phyloP scores from a whole-genome alignment of 2,113 vertebrate genomes.

The Halcyon malimbica region DNA sequence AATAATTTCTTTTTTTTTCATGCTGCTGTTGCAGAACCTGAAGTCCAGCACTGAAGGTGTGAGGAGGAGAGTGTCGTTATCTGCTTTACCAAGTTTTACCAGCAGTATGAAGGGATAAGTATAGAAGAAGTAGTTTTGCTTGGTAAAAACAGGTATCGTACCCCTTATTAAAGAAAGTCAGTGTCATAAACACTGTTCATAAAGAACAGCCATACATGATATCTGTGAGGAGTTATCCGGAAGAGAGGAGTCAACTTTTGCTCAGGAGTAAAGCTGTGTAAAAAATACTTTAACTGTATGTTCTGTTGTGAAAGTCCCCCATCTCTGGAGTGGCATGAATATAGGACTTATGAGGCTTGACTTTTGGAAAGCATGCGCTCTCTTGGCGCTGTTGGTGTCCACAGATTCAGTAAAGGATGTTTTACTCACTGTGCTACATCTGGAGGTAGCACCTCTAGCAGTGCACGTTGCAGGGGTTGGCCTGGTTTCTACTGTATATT shows the following conservation, averaged over 20 bases:
- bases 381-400: not conserved
- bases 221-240: not conserved
- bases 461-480: rapidly evolving
- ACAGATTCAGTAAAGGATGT: not conserved
- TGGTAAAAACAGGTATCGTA: not conserved
- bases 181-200: not conserved
- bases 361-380: rapidly evolving
- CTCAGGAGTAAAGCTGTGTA: not conserved
- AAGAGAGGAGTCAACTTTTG: not conserved
- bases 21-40: not conserved
- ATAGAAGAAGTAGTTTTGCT: not conserved
- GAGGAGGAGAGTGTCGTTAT: not conserved
- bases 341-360: not conserved
- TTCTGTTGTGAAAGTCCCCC: not conserved
- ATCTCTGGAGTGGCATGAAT: not conserved
- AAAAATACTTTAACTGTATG: not conserved
- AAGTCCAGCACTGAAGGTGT: not conserved
- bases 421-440: not conserved
- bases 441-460: not conserved
- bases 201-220: rapidly evolving
- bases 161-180: rapidly evolving
- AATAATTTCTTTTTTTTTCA: not conserved
- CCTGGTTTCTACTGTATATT: not conserved
- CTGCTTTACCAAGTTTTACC: not conserved
- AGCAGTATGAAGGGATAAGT: not conserved